Percentiles rank a stretch among this genome's conserved stretches.
Conservation (phyloP, 2,888 invertebrate genomes). For the Oegoconia quadripuncta region DNA sequence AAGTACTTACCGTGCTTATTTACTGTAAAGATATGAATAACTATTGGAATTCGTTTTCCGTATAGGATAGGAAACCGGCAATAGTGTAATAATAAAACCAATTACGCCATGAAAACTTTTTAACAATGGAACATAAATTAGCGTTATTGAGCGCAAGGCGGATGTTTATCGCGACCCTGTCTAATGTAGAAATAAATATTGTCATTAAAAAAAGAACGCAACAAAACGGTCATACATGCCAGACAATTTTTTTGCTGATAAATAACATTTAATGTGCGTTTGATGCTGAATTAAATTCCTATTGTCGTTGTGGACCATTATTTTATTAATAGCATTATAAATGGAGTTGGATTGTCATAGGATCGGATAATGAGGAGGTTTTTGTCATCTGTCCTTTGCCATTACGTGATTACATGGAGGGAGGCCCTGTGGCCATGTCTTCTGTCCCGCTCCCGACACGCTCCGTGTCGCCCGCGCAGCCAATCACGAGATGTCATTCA, state of each 20-base stretch:
- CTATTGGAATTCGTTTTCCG: background rate
- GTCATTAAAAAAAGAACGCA: constrained; percentile 36
- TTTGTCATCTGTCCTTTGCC: constrained; percentile 61
- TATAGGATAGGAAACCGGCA: constrained; percentile 6
- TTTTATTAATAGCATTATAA: constrained; percentile 76
- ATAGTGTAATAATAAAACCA: constrained; percentile 18
- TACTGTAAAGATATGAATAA: background rate
- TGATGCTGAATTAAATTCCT: constrained; percentile 59
- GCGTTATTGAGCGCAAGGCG: constrained; percentile 32
- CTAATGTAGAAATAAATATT: constrained; percentile 65
- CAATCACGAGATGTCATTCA: constrained; percentile 31
- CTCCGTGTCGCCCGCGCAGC: constrained; percentile 14
- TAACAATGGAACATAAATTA: constrained; percentile 42
- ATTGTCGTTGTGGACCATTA: constrained; percentile 48
- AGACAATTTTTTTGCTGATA: constrained; percentile 53
- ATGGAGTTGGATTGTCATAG: constrained; percentile 61
- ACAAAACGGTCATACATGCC: constrained; percentile 43
- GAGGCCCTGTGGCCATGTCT: constrained; percentile 25
- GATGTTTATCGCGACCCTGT: constrained; percentile 35
- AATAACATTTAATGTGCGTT: constrained; percentile 67
- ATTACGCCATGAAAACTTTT: constrained; percentile 33
- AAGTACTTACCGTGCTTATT: background rate
- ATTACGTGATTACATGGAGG: constrained; percentile 38
- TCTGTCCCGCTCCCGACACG: constrained; percentile 7
- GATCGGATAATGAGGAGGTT: constrained; percentile 55